Conservation (phyloP, 2,113 vertebrate species). For the Mormyrus iriodes region DNA sequence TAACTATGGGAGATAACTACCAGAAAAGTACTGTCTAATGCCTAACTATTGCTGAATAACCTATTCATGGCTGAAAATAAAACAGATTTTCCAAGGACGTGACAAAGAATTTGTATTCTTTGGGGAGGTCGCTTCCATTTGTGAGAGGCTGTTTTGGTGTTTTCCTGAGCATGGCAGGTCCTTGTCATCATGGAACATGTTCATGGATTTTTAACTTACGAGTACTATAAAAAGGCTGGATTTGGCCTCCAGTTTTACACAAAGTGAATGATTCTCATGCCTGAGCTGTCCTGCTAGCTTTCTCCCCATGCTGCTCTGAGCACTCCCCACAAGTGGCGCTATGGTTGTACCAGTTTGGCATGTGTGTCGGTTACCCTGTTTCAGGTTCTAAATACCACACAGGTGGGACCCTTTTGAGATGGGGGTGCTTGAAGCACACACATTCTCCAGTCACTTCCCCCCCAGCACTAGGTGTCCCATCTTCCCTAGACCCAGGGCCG, state of each 20-base stretch:
- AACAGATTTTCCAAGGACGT: background rate
- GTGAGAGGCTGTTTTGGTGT: background rate
- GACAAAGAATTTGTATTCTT: background rate
- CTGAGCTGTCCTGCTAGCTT: background rate
- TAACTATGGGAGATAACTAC: background rate
- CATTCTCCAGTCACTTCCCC: background rate
- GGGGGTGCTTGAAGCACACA: background rate
- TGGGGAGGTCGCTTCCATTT: background rate
- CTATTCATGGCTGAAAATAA: background rate
- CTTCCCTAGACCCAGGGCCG: background rate
- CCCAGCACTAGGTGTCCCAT: background rate
- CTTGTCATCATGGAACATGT: background rate
- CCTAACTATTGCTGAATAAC: background rate
- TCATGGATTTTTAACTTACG: background rate
- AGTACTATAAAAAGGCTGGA: background rate
- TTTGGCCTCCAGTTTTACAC: background rate
- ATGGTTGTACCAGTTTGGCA: background rate
- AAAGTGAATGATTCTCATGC: background rate
- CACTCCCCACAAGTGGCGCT: background rate
- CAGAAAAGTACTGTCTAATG: background rate
- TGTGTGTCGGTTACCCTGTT: background rate
- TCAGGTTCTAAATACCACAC: background rate
- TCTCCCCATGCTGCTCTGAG: background rate
- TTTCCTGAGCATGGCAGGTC: background rate
- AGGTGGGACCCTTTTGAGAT: background rate